Conservation (phyloP, 2,888 invertebrate genomes). For the Digitonthophagus gazella region DNA sequence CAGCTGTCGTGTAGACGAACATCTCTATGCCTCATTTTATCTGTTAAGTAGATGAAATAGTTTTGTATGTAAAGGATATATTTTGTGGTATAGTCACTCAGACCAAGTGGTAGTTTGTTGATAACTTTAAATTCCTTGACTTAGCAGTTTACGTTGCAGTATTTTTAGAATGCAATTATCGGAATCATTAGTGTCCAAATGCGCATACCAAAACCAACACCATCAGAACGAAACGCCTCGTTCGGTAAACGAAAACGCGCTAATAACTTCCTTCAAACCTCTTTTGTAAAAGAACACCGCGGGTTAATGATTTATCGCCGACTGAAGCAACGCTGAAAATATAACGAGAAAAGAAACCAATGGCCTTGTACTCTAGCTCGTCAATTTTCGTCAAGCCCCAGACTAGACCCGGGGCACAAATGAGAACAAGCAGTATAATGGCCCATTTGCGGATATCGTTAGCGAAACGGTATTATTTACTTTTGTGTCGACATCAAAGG, state of each 20-base stretch:
- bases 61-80: not conserved
- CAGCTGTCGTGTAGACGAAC: not conserved
- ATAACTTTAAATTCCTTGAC: not conserved
- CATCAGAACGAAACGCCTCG: not conserved
- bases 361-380: conserved; percentile 8
- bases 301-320: not conserved
- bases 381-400: conserved; percentile 12
- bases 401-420: conserved; percentile 22
- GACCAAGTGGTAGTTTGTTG: not conserved
- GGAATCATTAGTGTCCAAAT: not conserved
- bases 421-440: conserved; percentile 41
- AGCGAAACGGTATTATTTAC: conserved; percentile 42
- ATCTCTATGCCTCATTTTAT: not conserved
- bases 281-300: not conserved
- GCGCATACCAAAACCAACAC: not conserved
- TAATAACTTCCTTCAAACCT: not conserved
- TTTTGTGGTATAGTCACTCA: not conserved
- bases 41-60: not conserved
- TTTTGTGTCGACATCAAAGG: conserved; percentile 30
- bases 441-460: conserved; percentile 44
- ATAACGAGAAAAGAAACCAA: conserved; percentile 15
- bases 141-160: not conserved
- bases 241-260: not conserved
- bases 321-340: not conserved
- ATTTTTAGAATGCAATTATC: not conserved